Evolutionary conservation across 2,113 vertebrate species (phyloP), one percentile per base, ranked within the genome.

Genomic region (Actenoides hombroni): DNA sequence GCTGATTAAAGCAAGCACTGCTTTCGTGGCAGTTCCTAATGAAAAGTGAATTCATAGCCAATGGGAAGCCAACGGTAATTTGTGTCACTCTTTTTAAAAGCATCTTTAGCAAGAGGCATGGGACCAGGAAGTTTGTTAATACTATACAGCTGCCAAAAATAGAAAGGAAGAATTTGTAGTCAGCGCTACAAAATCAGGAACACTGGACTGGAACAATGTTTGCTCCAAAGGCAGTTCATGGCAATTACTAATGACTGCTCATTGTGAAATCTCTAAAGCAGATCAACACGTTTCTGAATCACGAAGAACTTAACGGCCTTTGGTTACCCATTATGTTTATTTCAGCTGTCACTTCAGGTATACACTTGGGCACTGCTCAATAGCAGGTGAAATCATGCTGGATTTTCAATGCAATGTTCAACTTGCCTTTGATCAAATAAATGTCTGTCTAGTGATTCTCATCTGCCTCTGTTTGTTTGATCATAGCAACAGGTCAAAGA

Each of bases 91-190:
- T 80, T 91, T 83, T 78, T 73, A 63, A 40, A 92, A 78, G 29
- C 33, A 24, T 8, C 86, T 96, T 96, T 92, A 82, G 49, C n/a
- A 71, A 77, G 81, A 90, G 51, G 59, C 87, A 85, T 88, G 94
- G 84, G 88, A 90, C 78, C 88, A 92, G 94, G 96, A 94, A 96
- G 92, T 96, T 93, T 91, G 49, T 88, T 81, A 94, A 71, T 78
- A 65, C 83, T 35, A 94, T 95, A 93, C 83, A 94, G 87, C 78
- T 76, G 85, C 33, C 79, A 60, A 51, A 75, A 95, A 93, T 14
- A 82, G 61, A 96, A 83, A 57, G 67, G 90, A 90, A 83, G 68
- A 86, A 84, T 93, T 29, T 63, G 40, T 71, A 91, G 92, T 79
- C 88, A 93, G 86, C 90, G 10, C 48, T 78, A 69, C 65, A 64